Evolutionary conservation across 2,113 vertebrate genomes (phyloP).

Genomic region (Limanda limanda): DNA sequence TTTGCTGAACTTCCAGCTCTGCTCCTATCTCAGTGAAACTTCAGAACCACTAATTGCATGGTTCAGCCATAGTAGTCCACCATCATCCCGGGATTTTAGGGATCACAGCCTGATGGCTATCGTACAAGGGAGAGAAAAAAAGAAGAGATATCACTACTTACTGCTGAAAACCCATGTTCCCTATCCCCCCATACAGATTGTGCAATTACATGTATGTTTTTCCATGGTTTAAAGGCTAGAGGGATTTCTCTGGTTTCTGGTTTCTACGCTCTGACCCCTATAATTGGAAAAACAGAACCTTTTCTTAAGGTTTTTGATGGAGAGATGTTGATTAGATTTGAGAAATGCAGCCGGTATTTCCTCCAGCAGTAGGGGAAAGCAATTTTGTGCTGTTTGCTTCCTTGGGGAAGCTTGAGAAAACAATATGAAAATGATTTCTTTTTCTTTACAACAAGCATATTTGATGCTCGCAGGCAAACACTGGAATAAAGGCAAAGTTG

Average conservation of each 20-base stretch:
- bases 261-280: constrained; percentile 53
- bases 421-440: constrained; percentile 82
- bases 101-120: constrained; percentile 47
- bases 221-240: constrained; percentile 53
- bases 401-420: constrained; percentile 72
- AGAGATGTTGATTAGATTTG: constrained; percentile 78
- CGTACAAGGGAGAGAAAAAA: constrained; percentile 32
- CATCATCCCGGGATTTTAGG: constrained; percentile 39
- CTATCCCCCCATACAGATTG: constrained; percentile 32
- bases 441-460: constrained; percentile 71
- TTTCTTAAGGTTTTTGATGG: constrained; percentile 71
- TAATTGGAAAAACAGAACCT: constrained; percentile 71
- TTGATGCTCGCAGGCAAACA: constrained; percentile 72
- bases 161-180: constrained; percentile 24
- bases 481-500: constrained; percentile 62
- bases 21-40: constrained; percentile 52
- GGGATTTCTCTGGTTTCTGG: constrained; percentile 46
- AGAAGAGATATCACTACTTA: constrained; percentile 24
- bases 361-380: constrained; percentile 72
- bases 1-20: constrained; percentile 54
- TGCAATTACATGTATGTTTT: constrained; percentile 67
- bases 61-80: constrained; percentile 24
- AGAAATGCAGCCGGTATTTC: constrained; percentile 63
- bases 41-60: constrained; percentile 67
- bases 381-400: constrained; percentile 76